Percentiles rank a stretch among this genome's conserved stretches.
phyloP scores from a whole-genome alignment of 1,140 invertebrate species.

The Solenopsis fugax region DNA sequence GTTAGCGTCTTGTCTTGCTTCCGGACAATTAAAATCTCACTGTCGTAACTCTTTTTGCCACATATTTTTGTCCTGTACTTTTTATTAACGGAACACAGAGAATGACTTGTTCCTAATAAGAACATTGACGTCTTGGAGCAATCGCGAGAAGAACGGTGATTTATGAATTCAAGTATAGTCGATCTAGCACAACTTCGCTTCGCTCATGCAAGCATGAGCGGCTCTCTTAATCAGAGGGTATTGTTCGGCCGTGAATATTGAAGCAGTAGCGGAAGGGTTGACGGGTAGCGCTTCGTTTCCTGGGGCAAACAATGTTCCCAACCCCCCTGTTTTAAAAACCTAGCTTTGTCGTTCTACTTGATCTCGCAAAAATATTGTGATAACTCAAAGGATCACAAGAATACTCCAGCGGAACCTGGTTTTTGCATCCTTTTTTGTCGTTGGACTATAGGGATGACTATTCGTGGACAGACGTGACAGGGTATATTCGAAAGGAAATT shows the following conservation, averaged over 20 bases:
- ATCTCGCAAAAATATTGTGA: slow-evolving; percentile 77
- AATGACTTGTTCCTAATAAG: background rate
- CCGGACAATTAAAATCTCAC: background rate
- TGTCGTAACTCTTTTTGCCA: background rate
- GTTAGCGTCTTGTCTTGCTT: background rate
- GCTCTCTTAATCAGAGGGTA: slow-evolving; percentile 78
- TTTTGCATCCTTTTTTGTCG: slow-evolving; percentile 53
- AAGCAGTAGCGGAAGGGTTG: slow-evolving; percentile 80
- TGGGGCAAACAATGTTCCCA: slow-evolving; percentile 59
- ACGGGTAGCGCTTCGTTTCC: slow-evolving; percentile 70
- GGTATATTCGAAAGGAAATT: background rate
- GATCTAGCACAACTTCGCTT: slow-evolving; percentile 21
- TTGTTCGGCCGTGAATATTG: slow-evolving; percentile 81
- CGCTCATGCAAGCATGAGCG: background rate
- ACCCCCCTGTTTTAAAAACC: slow-evolving; percentile 57
- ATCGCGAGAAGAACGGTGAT: slow-evolving; percentile 5
- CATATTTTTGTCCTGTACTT: background rate
- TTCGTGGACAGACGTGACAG: too few species aligned
- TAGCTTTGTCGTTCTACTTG: slow-evolving; percentile 57
- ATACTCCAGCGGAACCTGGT: slow-evolving; percentile 31
- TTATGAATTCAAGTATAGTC: slow-evolving; percentile 26
- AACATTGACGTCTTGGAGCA: background rate
- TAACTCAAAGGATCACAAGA: slow-evolving; percentile 69
- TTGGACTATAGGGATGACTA: background rate
- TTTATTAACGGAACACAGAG: background rate